Evolutionary conservation across 2,888 invertebrate genomes (phyloP), one percentile per base, ranked within the genome.

Genomic region (Drosophila austrosaltans): DNA sequence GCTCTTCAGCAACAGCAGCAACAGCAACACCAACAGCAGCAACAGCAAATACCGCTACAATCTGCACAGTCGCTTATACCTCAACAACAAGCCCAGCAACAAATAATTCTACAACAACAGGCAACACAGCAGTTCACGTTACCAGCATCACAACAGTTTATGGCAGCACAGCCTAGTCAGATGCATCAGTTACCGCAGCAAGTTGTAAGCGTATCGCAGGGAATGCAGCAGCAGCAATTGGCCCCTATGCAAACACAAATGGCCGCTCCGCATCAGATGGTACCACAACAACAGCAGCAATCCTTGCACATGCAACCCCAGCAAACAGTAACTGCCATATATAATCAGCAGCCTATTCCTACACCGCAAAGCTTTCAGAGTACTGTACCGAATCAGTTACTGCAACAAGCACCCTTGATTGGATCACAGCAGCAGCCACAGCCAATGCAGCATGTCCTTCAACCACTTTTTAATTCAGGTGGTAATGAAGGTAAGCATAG

Each of bases 401-500:
- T 87, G 69, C 90, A 88, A 67, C 79, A 80, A 58, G 70, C 78
- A 10, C 74, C 77, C 22, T 65, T 82, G 63, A 74, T 85, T 70
- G 67, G 74, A 44, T 62, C 73, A 60, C 85, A 89, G 63, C 89
- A 80, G 66, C 56, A 83, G 42, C 36, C 69, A 5, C 86, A 79
- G 60, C 64, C 75, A 2, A 80, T 87, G 73, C 85, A 89, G 58
- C 86, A 89, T 65, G 78, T 87, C 3, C 30, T 89, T 56, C 85
- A 85, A 57, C 85, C 85, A 20, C 76, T 87, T 1, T 89, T 75
- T 22, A 88, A 81, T 64, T 63, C 87, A 54, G 56, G 75, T 60
- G 75, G 80, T 30, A 73, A 78, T 53, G 89, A 89, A 81, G 89
- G 89, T 89, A 60, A 56, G 32, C 22, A 32, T 16, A 40, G 10